These are phyloP conservation scores for Drosophila virilis DNA, from an alignment of 1,140 invertebrate species.

Conservation along the genomic window DNA sequence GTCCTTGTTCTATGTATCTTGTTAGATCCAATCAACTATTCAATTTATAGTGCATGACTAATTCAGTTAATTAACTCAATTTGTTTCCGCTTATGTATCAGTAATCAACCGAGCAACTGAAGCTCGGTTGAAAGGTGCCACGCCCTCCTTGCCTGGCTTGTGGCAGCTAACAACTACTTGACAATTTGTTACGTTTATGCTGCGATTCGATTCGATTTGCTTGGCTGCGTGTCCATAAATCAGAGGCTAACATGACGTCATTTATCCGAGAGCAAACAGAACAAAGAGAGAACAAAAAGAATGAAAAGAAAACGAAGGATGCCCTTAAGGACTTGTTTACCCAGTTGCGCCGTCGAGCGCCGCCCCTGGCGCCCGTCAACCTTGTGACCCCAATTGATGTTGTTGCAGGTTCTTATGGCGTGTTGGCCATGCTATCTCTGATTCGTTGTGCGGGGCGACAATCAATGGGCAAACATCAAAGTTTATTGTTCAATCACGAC, in stretches of 20 bases:
- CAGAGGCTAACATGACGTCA: slow-evolving; percentile 34
- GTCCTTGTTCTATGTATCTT: neutral
- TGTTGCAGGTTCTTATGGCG: slow-evolving; percentile 11
- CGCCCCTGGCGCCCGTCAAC: slow-evolving; percentile 15
- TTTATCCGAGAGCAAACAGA: slow-evolving; percentile 6
- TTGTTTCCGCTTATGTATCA: slow-evolving; percentile 14
- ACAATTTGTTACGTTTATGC: slow-evolving; percentile 38
- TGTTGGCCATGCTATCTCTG: neutral
- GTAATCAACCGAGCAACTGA: slow-evolving; percentile 14
- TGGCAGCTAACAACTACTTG: neutral
- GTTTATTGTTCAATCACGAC: slow-evolving; percentile 14
- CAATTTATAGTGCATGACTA: slow-evolving; percentile 22
- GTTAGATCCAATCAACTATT: slow-evolving; percentile 14
- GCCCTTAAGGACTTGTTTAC: slow-evolving; percentile 25
- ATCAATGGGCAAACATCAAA: slow-evolving; percentile 28
- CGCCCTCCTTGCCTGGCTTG: neutral
- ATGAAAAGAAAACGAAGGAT: neutral
- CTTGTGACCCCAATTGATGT: slow-evolving; percentile 43
- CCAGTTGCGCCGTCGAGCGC: neutral
- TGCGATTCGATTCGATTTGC: slow-evolving; percentile 26
- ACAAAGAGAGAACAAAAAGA: neutral
- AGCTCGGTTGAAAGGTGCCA: slow-evolving; percentile 4
- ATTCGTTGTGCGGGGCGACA: slow-evolving; percentile 6
- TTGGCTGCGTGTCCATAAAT: slow-evolving; percentile 32
- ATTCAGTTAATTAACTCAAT: slow-evolving; percentile 45